Conservation (phyloP, 2,113 vertebrate genomes). For the Mus pahari region DNA sequence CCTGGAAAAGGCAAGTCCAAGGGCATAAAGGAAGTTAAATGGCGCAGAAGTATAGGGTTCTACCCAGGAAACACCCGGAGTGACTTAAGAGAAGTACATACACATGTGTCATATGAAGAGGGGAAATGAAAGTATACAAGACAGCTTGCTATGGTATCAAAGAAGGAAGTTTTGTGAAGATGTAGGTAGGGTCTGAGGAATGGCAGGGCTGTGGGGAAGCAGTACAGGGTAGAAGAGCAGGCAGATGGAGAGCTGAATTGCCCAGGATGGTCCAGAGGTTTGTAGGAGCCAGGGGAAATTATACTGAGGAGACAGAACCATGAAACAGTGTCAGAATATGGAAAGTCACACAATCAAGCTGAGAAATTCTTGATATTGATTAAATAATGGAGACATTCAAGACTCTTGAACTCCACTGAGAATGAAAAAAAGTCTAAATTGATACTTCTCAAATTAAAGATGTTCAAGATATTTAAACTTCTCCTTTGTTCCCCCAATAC, state of each 20-base stretch:
- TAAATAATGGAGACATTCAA: not conserved
- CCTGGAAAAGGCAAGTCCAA: not conserved
- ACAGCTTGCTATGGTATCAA: not conserved
- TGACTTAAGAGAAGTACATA: not conserved
- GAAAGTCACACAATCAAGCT: not conserved
- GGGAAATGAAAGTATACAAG: not conserved
- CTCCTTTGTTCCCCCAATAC: not conserved
- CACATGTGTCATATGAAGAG: not conserved
- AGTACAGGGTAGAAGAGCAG: not conserved
- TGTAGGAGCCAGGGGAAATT: not conserved
- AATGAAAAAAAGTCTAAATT: not conserved
- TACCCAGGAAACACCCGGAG: not conserved
- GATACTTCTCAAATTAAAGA: not conserved
- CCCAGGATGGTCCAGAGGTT: not conserved
- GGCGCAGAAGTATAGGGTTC: not conserved
- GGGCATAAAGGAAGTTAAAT: not conserved
- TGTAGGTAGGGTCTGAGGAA: not conserved
- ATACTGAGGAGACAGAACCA: not conserved
- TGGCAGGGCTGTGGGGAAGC: not conserved
- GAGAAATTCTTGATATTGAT: not conserved
- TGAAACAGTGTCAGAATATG: not conserved
- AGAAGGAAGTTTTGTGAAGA: not conserved
- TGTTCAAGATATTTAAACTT: not conserved
- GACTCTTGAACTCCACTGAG: not conserved
- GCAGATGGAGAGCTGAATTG: too few species aligned